Evolutionary conservation across 2,888 invertebrate genomes (phyloP), one percentile per base, ranked within the genome.

Genomic region (Drosophila mettleri): DNA sequence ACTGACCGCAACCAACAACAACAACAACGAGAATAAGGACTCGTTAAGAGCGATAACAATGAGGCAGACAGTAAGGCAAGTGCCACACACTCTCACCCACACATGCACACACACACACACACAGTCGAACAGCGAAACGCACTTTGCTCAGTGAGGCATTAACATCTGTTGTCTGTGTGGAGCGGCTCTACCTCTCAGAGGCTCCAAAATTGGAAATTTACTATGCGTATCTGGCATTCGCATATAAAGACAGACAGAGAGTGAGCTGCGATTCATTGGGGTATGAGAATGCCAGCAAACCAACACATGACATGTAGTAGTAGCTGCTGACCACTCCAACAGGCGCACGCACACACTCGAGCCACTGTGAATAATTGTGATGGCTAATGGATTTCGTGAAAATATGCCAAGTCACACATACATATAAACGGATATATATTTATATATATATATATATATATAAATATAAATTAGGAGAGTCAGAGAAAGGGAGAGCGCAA

Each of bases 61-160:
- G 58, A 14, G 43, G 24, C 38, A 8, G 74, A 43, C 69, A 49
- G 59, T 60, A 63, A 41, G 62, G 45, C 48, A 59, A 58, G 59
- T 61, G 53, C 52, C 66, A 68, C 51, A 80, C 67, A 39, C 20
- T n/a, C 20, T 2, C 20, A 12, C 39, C 4, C 41, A 1, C 20
- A 5, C 39, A 20, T 5, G 5, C 14, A 22, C 14, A 14, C 14
- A 4, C 41, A 22, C 41, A 14, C 22, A 8, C 22, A n/a, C 41
- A 9, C 22, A 66, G 68, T 48, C 73, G 61, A 74, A 88, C 84
- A 85, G 69, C 83, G 80, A 88, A 85, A 86, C 84, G 88, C 84
- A 85, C 84, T 85, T 85, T 85, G 88, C 86, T 68, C 75, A 80
- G 51, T 78, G 75, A 86, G 70, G 88, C 88, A 88, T 86, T 80